These are phyloP conservation scores for Bombyx mandarina DNA, from an alignment of 1,140 invertebrate genomes.

Conservation along the genomic window DNA sequence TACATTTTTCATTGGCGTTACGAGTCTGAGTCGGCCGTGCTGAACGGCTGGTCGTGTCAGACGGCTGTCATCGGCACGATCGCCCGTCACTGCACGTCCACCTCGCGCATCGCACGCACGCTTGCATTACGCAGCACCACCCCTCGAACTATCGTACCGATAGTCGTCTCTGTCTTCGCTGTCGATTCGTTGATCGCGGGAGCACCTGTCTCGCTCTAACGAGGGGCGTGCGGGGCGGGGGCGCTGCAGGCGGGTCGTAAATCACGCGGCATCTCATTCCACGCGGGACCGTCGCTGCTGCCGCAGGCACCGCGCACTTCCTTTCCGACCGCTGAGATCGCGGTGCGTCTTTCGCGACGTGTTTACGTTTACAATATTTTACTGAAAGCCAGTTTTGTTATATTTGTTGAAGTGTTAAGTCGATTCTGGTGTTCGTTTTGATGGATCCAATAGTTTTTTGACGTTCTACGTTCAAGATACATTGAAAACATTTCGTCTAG, in stretches of 20 bases:
- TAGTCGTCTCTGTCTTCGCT: conserved; percentile 42
- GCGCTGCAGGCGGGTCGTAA: conserved; percentile 68
- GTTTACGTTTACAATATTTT: conserved; percentile 36
- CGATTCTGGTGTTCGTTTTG: conserved; percentile 41
- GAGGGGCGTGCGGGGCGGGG: conserved; percentile 51
- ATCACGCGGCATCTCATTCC: conserved; percentile 69
- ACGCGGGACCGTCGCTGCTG: conserved; percentile 65
- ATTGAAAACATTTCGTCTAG: conserved; percentile 58
- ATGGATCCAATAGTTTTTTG: conserved; percentile 47
- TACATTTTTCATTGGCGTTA: conserved; percentile 43
- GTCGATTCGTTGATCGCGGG: conserved; percentile 6
- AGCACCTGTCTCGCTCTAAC: conserved; percentile 34
- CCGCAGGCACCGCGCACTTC: conserved; percentile 63
- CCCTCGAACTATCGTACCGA: conserved; percentile 45
- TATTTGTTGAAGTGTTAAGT: conserved; percentile 30
- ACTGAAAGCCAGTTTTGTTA: conserved; percentile 26
- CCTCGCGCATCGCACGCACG: conserved; percentile 65
- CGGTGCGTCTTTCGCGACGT: conserved; percentile 64
- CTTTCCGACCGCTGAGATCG: conserved; percentile 49
- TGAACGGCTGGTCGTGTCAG: conserved; percentile 44
- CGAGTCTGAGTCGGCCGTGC: conserved; percentile 50
- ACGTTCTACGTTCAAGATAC: conserved; percentile 31
- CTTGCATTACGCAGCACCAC: conserved; percentile 69
- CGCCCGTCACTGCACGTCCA: conserved; percentile 63
- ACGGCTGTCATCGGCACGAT: conserved; percentile 58